Base-by-base conservation (phyloP, 2,113 vertebrate species). In the Pseudorasbora parva region DNA sequence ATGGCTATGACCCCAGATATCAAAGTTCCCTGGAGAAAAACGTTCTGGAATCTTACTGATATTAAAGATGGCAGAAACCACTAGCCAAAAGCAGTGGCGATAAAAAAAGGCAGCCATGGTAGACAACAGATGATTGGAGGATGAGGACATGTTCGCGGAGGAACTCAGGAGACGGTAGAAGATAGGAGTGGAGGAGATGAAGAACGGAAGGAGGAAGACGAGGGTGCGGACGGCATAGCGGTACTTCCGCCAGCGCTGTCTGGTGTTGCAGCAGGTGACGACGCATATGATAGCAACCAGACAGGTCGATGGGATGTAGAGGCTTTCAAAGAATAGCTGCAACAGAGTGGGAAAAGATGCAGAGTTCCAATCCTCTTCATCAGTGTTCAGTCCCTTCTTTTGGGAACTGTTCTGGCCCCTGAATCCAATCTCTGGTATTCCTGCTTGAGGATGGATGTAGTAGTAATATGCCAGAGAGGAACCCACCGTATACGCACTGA, bases 1-100 rank as follows among this genome's bases (percentile, higher is more conserved):
- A 87, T 95, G 94, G 85, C 95, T 95, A 90, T 95, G 95, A 2
- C 95, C 95, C 94, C 93, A 94, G 86, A 95, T 93, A 88, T 95
- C 95, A 0, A 95, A 95, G 19, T 89, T 81, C 0, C 94, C 94
- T 0, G 95, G 95, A 12, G 91, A 91, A 0, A 95, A 77, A 0
- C 94, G 92, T 82, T 95, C 94, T 0, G 95, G 95, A 45, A 95
- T 27, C 90, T 95, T 95, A 87, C 94, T 94, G 49, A 95, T 93
- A 89, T 95, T 95, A 85, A 95, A 93, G 64, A 94, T 3, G 0
- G 93, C 95, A 0, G 95, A 94, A 56, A 91, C 91, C 89, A 94
- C 77, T 73, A 95, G 88, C 94, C 94, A 95, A 74, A 93, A 81
- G 81, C 93, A 95, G 90, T 94, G 95, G 57, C 93, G 93, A 27